Conservation (phyloP, 2,888 invertebrate species). For the Caenorhabditis sp. region DNA sequence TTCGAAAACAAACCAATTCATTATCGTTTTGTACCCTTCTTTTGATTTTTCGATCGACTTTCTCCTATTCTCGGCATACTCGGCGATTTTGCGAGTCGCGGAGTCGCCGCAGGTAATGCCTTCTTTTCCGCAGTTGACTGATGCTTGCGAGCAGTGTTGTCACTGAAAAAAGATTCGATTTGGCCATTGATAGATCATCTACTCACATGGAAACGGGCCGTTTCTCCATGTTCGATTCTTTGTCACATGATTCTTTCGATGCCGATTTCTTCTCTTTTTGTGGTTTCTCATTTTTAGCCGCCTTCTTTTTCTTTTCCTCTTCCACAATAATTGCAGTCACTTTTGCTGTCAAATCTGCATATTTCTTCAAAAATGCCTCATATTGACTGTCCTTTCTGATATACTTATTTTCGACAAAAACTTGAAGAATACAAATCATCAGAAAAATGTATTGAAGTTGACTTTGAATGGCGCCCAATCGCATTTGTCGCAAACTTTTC, state of each 20-base stretch:
- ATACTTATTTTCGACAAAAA: constrained; percentile 25
- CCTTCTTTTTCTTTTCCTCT: constrained; percentile 3
- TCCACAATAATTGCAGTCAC: background rate
- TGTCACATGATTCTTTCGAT: too few species aligned
- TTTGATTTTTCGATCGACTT: too few species aligned
- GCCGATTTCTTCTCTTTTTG: background rate
- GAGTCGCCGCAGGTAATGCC: too few species aligned
- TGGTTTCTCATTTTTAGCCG: background rate
- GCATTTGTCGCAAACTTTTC: constrained; percentile 27
- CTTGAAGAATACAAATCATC: constrained; percentile 8
- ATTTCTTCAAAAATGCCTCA: constrained; percentile 3
- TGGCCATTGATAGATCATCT: background rate
- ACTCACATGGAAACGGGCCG: too few species aligned
- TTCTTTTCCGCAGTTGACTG: too few species aligned
- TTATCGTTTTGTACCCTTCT: too few species aligned
- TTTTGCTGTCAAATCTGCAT: constrained; percentile 1
- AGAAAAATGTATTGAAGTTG: constrained; percentile 37
- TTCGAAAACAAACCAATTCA: too few species aligned
- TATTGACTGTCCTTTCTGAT: constrained; percentile 6
- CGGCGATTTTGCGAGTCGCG: too few species aligned
- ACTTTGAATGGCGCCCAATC: constrained; percentile 22
- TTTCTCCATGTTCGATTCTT: too few species aligned
- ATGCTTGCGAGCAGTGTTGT: constrained; percentile 1
- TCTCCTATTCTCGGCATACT: too few species aligned
- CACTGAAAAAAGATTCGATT: background rate